A percentile compares a stretch with the other conserved stretches of the same genome.
Conservation (phyloP, 2,888 invertebrate genomes). For the Lithodes maja region DNA sequence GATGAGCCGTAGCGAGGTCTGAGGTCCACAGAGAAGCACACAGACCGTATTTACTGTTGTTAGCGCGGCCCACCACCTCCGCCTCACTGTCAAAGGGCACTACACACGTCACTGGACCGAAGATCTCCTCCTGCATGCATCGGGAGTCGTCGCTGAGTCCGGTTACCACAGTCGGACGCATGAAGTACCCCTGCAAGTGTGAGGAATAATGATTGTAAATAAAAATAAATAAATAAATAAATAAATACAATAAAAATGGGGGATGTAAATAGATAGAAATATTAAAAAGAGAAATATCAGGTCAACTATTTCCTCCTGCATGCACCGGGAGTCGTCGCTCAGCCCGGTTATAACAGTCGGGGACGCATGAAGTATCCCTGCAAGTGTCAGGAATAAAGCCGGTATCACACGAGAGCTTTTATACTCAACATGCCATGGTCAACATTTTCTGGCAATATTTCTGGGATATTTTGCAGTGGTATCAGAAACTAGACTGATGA, state of each 20-base stretch:
- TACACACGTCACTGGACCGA: conserved; percentile 78
- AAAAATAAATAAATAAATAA: no score
- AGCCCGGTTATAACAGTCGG: conserved; percentile 72
- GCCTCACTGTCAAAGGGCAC: conserved; percentile 74
- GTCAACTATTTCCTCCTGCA: conserved; percentile 79
- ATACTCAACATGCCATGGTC: no score
- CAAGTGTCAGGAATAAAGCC: not conserved
- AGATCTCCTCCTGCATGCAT: conserved; percentile 78
- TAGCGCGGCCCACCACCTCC: conserved; percentile 75
- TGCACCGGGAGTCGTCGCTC: conserved; percentile 75
- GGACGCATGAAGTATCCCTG: conserved; percentile 72
- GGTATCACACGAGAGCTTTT: no score
- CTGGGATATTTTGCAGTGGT: no score
- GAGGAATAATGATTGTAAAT: no score
- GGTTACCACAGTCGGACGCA: conserved; percentile 67
- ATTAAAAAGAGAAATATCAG: conserved; percentile 74
- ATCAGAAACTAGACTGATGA: no score
- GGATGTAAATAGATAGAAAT: not conserved
- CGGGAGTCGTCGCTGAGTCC: conserved; percentile 74
- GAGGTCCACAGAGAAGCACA: conserved; percentile 77
- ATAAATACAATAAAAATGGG: no score
- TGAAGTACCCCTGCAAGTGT: conserved; percentile 71
- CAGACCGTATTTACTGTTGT: conserved; percentile 76
- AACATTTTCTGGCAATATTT: no score
- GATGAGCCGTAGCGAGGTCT: conserved; percentile 75